Conservation (phyloP, 1,140 invertebrate genomes). For the Macrocentrus cingulum region DNA sequence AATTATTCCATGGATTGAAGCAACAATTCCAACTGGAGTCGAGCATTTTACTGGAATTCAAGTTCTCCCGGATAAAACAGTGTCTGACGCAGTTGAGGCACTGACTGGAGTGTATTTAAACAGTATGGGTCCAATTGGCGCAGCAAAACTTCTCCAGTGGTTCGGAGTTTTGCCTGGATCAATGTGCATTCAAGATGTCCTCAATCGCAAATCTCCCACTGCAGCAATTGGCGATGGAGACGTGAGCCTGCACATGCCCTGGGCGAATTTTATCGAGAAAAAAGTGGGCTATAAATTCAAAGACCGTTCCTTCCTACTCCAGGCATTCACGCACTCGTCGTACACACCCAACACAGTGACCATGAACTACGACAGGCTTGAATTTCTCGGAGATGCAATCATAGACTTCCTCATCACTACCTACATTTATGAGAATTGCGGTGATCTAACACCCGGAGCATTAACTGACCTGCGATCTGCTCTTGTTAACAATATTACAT, state of each 20-base stretch:
- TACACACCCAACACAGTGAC: constrained; percentile 84
- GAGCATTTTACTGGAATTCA: constrained; percentile 56
- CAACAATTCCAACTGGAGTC: constrained; percentile 45
- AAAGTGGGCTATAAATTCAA: constrained; percentile 69
- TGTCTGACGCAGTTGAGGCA: constrained; percentile 84
- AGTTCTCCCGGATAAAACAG: constrained; percentile 63
- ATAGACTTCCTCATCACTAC: constrained; percentile 88
- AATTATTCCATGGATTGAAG: constrained; percentile 39
- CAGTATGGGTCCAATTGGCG: constrained; percentile 60
- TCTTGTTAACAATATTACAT: constrained; percentile 93
- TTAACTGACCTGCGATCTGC: constrained; percentile 91
- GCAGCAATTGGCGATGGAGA: constrained; percentile 42
- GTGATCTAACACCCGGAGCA: constrained; percentile 74
- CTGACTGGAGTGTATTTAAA: constrained; percentile 77
- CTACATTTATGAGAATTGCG: constrained; percentile 78
- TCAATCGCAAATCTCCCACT: constrained; percentile 38
- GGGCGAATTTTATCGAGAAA: constrained; percentile 61
- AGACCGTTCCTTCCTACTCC: constrained; percentile 61
- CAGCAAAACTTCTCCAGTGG: constrained; percentile 73
- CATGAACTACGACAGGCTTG: constrained; percentile 89
- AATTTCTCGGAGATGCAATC: constrained; percentile 95
- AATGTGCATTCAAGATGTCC: constrained; percentile 47
- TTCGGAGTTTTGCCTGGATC: constrained; percentile 66
- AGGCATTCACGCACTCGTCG: constrained; percentile 92
- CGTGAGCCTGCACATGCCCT: constrained; percentile 56